These are phyloP conservation scores for Ornithoptera priamus DNA, from an alignment of 2,888 invertebrate genomes.

Conservation along the genomic window DNA sequence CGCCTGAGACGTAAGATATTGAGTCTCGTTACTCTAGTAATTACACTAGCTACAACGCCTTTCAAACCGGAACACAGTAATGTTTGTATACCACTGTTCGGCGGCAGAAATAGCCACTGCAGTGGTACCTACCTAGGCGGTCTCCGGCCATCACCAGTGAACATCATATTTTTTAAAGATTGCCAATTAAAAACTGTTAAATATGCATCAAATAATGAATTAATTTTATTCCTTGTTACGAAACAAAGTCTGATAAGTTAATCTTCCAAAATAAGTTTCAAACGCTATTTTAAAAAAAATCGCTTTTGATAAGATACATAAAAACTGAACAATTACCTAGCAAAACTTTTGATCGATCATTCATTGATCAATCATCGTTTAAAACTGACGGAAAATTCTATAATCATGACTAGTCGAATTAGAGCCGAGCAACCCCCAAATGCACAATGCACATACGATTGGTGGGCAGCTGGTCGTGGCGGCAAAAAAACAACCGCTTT, in stretches of 20 bases:
- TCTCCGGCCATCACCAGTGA: too few species aligned
- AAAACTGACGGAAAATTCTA: slow-evolving; percentile 45
- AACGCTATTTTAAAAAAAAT: neutral
- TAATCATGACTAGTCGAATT: slow-evolving; percentile 66
- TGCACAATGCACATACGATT: slow-evolving; percentile 70
- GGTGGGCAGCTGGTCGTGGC: slow-evolving; percentile 71
- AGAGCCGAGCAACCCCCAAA: slow-evolving; percentile 56
- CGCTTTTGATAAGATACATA: neutral
- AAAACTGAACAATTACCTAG: slow-evolving; percentile 20
- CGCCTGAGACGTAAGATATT: too few species aligned
- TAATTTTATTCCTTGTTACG: neutral
- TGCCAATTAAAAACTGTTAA: neutral
- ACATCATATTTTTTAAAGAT: neutral
- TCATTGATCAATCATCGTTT: slow-evolving; percentile 37
- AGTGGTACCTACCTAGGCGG: too few species aligned
- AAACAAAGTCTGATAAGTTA: neutral
- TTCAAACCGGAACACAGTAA: too few species aligned
- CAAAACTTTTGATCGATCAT: slow-evolving; percentile 28
- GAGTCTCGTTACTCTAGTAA: too few species aligned
- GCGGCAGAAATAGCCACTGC: too few species aligned
- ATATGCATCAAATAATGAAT: neutral
- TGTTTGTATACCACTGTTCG: too few species aligned
- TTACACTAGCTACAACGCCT: too few species aligned
- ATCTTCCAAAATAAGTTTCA: too few species aligned
- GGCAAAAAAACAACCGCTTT: slow-evolving; percentile 71